These are phyloP conservation scores for Centropristis striata DNA, from an alignment of 2,113 vertebrate genomes.

Conservation along the genomic window DNA sequence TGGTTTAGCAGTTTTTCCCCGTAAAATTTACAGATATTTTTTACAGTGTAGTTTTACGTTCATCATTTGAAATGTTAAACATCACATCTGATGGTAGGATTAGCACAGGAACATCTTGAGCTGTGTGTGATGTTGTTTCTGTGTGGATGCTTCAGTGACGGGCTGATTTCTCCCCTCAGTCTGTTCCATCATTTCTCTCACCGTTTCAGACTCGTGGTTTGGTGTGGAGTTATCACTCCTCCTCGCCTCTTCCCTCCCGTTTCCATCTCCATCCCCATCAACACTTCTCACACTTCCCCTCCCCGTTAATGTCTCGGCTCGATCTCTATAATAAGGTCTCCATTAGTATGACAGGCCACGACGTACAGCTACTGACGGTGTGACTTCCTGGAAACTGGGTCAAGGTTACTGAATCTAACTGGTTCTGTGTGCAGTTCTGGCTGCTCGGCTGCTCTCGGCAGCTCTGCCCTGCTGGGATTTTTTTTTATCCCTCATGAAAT, in stretches of 20 bases:
- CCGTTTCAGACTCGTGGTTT: constrained; percentile 15
- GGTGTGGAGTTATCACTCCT: constrained; percentile 15
- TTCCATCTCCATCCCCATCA: constrained; percentile 41
- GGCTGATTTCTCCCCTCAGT: not conserved
- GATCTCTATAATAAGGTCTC: constrained; percentile 63
- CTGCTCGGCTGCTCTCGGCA: constrained; percentile 47
- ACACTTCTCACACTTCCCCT: constrained; percentile 21
- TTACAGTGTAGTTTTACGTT: not conserved
- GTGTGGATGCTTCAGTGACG: not conserved
- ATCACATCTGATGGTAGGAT: not conserved
- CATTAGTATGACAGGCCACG: constrained; percentile 46
- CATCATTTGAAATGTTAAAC: not conserved
- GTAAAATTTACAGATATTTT: no score
- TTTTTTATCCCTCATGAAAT: constrained; percentile 39
- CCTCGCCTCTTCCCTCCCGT: not conserved
- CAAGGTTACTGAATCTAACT: constrained; percentile 77
- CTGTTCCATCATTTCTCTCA: constrained; percentile 10
- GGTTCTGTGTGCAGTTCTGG: constrained; percentile 55
- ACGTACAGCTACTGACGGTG: constrained; percentile 20
- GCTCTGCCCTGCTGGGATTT: constrained; percentile 39
- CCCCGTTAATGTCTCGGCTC: constrained; percentile 18
- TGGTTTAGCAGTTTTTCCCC: no score
- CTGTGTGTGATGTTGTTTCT: not conserved
- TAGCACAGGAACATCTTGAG: not conserved
- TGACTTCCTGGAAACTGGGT: constrained; percentile 76